phyloP scores from a whole-genome alignment of 2,888 invertebrate genomes.

The Oscheius sp. region DNA sequence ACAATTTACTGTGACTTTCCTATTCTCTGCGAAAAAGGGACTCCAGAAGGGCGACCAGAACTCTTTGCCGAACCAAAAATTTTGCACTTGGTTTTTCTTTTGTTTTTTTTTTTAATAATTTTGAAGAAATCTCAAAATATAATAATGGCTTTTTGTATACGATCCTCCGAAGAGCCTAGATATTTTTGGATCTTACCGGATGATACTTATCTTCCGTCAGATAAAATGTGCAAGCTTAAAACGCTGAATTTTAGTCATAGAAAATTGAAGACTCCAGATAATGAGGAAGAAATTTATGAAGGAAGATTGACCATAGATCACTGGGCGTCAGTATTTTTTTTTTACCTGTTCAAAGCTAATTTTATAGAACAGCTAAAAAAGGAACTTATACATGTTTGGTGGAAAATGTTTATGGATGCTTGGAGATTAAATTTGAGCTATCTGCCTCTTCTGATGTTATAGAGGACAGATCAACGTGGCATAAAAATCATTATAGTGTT shows the following conservation, averaged over 20 bases:
- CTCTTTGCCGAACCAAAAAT: slow-evolving; percentile 7
- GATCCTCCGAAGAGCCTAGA: not conserved
- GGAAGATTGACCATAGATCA: slow-evolving; percentile 8
- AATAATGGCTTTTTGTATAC: slow-evolving; percentile 11
- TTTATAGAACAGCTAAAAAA: slow-evolving; percentile 1
- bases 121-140: slow-evolving; percentile 6
- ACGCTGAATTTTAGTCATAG: not conserved
- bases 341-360: not conserved
- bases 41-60: slow-evolving; percentile 1
- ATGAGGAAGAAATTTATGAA: not conserved
- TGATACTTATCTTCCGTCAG: not conserved
- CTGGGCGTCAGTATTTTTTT: slow-evolving; percentile 4
- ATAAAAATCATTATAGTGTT: not conserved
- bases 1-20: not conserved
- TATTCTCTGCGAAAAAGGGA: not conserved
- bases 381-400: slow-evolving; percentile 9
- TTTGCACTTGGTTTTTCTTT: not conserved
- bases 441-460: not conserved
- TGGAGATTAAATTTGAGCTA: slow-evolving; percentile 18
- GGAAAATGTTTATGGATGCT: slow-evolving; percentile 1
- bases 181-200: slow-evolving; percentile 2
- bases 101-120: not conserved
- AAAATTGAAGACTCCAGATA: not conserved
- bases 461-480: not conserved
- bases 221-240: not conserved